Percentiles rank a stretch among this genome's conserved stretches.
Evolutionary conservation across 2,888 invertebrate genomes (phyloP).

Genomic region (Nyleta sp.): DNA sequence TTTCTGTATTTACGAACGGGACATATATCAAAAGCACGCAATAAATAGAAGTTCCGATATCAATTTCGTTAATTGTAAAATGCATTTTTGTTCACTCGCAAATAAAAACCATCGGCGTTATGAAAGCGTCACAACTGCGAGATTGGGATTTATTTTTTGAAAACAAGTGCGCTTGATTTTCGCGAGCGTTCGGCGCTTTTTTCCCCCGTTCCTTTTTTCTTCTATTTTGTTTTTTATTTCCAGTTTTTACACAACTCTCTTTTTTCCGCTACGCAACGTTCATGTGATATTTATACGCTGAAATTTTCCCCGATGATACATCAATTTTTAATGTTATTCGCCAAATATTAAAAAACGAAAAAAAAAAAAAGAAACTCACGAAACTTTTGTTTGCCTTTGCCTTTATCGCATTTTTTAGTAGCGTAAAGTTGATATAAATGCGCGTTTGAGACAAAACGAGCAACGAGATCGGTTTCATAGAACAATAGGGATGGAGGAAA

Average conservation of each 20-base stretch:
- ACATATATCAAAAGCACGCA: constrained; percentile 73
- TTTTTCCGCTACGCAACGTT: constrained; percentile 22
- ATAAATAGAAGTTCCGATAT: constrained; percentile 75
- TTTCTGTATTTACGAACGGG: constrained; percentile 64
- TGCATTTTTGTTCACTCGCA: constrained; percentile 66
- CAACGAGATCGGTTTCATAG: constrained; percentile 45
- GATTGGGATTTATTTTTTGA: constrained; percentile 59
- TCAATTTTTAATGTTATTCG: constrained; percentile 42
- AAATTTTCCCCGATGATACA: constrained; percentile 41
- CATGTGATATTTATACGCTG: constrained; percentile 40
- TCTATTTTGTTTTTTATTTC: background rate
- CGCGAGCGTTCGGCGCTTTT: constrained; percentile 18
- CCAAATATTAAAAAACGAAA: constrained; percentile 15
- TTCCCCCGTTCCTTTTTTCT: background rate
- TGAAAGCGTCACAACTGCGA: constrained; percentile 63
- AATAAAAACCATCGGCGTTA: constrained; percentile 74
- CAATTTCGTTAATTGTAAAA: constrained; percentile 78
- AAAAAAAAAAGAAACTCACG: constrained; percentile 5
- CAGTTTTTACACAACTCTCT: constrained; percentile 9
- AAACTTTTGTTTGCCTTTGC: constrained; percentile 30
- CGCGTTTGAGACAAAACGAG: constrained; percentile 47
- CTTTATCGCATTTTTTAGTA: constrained; percentile 40
- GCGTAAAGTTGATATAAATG: constrained; percentile 48
- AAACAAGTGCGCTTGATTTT: constrained; percentile 55
- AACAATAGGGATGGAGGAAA: constrained; percentile 51